phyloP scores from a whole-genome alignment of 1,140 invertebrate genomes.

The Portunus trituberculatus region DNA sequence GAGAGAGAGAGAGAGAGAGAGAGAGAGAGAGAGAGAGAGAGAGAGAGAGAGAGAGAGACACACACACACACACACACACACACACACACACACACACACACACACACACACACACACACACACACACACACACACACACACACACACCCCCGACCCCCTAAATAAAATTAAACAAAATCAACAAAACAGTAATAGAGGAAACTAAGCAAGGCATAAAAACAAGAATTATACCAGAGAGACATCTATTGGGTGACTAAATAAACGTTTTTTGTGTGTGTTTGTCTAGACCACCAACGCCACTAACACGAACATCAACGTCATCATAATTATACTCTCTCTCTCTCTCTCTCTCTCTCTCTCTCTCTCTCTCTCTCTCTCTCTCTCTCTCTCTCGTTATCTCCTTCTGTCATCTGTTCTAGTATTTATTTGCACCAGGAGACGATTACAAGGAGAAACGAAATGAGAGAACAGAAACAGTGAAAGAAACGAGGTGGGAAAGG shows the following conservation, averaged over 20 bases:
- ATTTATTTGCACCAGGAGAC: too few species aligned
- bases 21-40: background rate
- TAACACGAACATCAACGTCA: background rate
- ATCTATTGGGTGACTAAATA: too few species aligned
- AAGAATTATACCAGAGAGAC: too few species aligned
- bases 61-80: slow-evolving; percentile 41
- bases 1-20: background rate
- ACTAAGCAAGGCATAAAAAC: too few species aligned
- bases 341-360: slow-evolving; percentile 32
- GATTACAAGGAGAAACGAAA: background rate
- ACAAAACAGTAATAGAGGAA: too few species aligned
- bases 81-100: slow-evolving; percentile 52
- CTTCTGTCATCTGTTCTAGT: too few species aligned
- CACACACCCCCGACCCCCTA: background rate
- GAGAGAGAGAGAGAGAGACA: background rate
- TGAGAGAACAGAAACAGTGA: background rate
- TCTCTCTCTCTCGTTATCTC: background rate
- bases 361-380: slow-evolving; percentile 30
- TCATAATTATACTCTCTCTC: background rate
- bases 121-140: background rate
- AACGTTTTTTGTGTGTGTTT: background rate
- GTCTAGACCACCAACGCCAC: background rate
- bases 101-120: slow-evolving; percentile 36
- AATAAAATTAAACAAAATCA: background rate
- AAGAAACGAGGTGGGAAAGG: background rate